phyloP scores from a whole-genome alignment of 1,140 invertebrate genomes.

The Aphidius gifuensis region DNA sequence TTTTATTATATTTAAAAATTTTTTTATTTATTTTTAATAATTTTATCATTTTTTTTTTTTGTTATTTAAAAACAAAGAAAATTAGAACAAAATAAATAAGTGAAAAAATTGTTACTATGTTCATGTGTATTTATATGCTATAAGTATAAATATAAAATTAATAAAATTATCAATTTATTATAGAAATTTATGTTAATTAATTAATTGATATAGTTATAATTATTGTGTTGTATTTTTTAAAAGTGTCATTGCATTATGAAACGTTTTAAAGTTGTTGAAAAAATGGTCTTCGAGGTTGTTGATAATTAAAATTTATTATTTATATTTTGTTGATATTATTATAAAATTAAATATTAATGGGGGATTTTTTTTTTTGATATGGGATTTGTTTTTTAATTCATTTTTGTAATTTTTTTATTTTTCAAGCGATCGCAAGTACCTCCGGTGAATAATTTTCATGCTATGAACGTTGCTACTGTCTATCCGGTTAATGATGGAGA shows the following conservation, averaged over 20 bases:
- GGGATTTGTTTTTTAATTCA: background rate
- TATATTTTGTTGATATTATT: background rate
- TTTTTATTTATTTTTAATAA: background rate
- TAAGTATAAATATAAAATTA: too few species aligned
- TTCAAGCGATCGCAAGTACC: background rate
- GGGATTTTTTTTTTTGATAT: too few species aligned
- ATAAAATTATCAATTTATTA: too few species aligned
- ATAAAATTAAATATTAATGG: background rate
- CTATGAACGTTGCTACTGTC: conserved; percentile 48
- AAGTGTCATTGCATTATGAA: background rate
- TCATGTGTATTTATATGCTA: too few species aligned
- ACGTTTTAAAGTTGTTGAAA: background rate
- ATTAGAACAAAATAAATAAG: too few species aligned
- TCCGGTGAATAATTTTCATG: conserved; percentile 1
- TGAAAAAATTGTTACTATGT: background rate
- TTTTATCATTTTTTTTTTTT: background rate
- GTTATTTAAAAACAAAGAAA: too few species aligned
- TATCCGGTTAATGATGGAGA: conserved; percentile 36
- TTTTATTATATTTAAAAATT: conserved; percentile 8
- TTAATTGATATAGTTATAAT: too few species aligned
- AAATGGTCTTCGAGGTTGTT: background rate
- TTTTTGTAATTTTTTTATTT: background rate
- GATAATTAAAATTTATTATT: background rate
- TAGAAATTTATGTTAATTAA: too few species aligned
- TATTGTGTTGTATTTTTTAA: background rate